phyloP scores from a whole-genome alignment of 2,888 invertebrate genomes.

The Pandemis heparana region DNA sequence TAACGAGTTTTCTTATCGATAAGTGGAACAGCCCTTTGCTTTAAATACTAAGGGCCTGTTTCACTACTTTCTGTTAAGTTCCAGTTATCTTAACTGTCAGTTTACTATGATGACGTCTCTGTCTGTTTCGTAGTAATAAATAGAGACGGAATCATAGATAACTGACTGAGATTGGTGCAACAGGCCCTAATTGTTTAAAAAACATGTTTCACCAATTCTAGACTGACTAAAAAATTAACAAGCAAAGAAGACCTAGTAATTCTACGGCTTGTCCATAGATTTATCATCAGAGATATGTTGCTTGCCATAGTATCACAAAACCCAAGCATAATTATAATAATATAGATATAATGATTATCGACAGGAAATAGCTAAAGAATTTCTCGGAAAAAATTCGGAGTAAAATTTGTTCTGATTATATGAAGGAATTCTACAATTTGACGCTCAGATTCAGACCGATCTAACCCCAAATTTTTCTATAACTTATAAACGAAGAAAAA shows the following conservation, averaged over 20 bases:
- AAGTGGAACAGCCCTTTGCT: neutral
- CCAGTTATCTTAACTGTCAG: too few relatives aligned
- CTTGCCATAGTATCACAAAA: neutral
- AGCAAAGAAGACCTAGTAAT: neutral
- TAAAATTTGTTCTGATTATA: neutral
- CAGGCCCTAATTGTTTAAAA: too few relatives aligned
- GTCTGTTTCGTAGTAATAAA: too few relatives aligned
- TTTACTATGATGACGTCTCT: too few relatives aligned
- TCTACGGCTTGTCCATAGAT: neutral
- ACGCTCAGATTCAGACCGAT: neutral
- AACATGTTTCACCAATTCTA: too few relatives aligned
- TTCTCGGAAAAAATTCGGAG: neutral
- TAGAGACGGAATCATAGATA: too few relatives aligned
- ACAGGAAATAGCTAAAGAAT: neutral
- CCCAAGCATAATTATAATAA: neutral
- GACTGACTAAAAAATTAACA: neutral
- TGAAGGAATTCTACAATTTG: neutral
- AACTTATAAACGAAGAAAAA: constrained; percentile 56
- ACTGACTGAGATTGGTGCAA: too few relatives aligned
- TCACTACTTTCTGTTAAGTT: too few relatives aligned
- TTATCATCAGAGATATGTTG: neutral
- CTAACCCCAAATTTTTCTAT: neutral
- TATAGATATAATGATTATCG: constrained; percentile 3
- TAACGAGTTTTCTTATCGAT: neutral
- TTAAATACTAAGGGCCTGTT: too few relatives aligned